Conservation (phyloP, 2,888 invertebrate species). For the Onthophagus sagittarius region DNA sequence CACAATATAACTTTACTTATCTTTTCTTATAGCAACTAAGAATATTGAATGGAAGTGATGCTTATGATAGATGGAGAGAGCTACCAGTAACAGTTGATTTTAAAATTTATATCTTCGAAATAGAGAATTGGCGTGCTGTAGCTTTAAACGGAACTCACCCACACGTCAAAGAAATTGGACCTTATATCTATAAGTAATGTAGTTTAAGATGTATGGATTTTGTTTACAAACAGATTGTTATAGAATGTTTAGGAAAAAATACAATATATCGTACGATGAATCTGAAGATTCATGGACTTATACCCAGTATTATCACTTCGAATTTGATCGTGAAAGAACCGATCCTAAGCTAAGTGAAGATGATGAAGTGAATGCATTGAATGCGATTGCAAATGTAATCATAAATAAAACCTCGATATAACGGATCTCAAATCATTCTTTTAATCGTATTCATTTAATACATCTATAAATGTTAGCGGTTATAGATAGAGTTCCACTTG, state of each 20-base stretch:
- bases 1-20: too few relatives aligned
- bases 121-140: background rate
- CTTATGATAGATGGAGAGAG: constrained; percentile 6
- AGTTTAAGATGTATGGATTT: background rate
- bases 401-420: background rate
- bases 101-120: background rate
- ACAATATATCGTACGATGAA: constrained; percentile 18
- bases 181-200: constrained; percentile 1
- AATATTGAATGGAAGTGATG: background rate
- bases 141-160: background rate
- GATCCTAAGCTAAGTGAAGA: constrained; percentile 12
- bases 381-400: constrained; percentile 15
- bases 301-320: constrained; percentile 10
- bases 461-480: too few relatives aligned
- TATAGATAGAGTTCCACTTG: too few relatives aligned
- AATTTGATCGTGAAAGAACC: constrained; percentile 18
- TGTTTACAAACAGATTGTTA: background rate
- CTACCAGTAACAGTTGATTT: background rate
- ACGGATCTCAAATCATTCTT: too few relatives aligned
- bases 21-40: background rate
- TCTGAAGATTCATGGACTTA: constrained; percentile 13
- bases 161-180: background rate
- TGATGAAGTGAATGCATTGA: constrained; percentile 10
- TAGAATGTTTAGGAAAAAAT: constrained; percentile 15
- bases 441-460: too few relatives aligned